These are phyloP conservation scores for Gallinago jamesoni DNA, from an alignment of 2,113 vertebrate genomes.

Conservation along the genomic window DNA sequence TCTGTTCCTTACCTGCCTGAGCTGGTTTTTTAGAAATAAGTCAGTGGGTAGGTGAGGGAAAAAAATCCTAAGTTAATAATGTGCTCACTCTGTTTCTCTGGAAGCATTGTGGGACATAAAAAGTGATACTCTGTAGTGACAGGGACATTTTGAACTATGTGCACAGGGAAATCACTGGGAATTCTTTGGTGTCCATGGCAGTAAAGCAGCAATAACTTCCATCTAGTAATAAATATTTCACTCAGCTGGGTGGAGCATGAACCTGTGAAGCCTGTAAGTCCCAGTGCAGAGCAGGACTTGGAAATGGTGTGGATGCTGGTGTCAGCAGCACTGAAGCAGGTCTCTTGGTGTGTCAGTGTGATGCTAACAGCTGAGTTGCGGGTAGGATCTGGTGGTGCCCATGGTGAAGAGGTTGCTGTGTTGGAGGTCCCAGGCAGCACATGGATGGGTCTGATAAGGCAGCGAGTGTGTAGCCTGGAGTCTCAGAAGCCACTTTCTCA, in stretches of 20 bases:
- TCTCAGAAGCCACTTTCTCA: neutral
- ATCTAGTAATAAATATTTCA: neutral
- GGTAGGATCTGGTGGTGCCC: neutral
- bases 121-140: neutral
- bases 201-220: neutral
- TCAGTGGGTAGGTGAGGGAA: neutral
- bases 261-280: neutral
- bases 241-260: neutral
- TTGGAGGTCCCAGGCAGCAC: neutral
- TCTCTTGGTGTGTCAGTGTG: neutral
- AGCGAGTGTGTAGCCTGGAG: neutral
- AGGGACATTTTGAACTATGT: neutral
- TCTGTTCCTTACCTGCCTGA: neutral
- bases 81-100: neutral
- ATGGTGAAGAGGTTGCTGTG: neutral
- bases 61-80: neutral
- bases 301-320: neutral
- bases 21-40: neutral
- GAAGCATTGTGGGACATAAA: neutral
- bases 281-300: neutral
- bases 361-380: neutral
- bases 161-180: neutral
- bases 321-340: neutral
- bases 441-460: neutral
- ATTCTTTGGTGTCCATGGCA: neutral